A percentile compares a stretch with the other conserved stretches of the same genome.
Conservation (phyloP, 2,113 vertebrate species). For the Sigmodon hispidus region DNA sequence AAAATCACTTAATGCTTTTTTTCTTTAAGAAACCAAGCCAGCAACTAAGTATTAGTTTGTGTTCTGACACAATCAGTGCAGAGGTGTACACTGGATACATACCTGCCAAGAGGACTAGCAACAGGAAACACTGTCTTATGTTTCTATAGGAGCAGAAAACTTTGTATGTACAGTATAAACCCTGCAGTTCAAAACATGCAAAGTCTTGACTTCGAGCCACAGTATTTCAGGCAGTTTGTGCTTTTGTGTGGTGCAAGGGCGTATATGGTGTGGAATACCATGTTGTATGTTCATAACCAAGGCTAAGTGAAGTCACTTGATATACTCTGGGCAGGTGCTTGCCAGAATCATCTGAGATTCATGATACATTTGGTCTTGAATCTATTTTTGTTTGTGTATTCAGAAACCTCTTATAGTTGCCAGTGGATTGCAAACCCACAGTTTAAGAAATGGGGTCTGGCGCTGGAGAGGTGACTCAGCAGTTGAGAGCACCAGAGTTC, state of each 20-base stretch:
- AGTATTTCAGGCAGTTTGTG: background rate
- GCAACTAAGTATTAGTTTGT: background rate
- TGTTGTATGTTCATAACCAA: background rate
- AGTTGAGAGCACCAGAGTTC: background rate
- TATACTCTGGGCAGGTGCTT: background rate
- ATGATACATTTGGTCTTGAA: background rate
- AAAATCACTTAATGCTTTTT: background rate
- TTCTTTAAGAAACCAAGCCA: background rate
- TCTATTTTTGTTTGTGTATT: background rate
- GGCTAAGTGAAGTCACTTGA: background rate
- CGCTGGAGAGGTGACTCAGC: background rate
- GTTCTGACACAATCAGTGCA: background rate
- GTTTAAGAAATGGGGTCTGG: background rate
- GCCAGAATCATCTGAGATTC: background rate
- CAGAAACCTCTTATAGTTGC: background rate
- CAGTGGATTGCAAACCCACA: background rate
- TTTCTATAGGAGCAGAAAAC: background rate
- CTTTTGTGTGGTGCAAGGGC: background rate
- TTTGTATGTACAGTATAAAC: background rate
- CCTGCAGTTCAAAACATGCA: background rate
- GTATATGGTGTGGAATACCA: background rate
- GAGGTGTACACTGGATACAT: too few species aligned
- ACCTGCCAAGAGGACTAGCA: background rate
- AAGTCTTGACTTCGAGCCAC: background rate
- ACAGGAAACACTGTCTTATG: background rate